Base-by-base conservation (phyloP, 2,888 invertebrate genomes). In the Cacoxenus indagator region DNA sequence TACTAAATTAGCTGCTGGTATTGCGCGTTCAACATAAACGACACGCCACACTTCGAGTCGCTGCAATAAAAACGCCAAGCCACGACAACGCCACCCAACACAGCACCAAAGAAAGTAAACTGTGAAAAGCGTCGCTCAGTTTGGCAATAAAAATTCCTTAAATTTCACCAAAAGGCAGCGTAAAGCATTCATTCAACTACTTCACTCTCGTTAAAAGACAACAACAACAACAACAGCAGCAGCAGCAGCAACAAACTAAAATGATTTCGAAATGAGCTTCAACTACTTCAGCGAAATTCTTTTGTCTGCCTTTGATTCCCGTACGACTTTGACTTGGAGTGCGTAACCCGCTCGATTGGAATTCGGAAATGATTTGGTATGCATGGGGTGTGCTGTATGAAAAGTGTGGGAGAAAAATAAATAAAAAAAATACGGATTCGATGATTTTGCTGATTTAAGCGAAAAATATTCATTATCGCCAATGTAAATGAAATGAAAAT, bases 111-210 rank as follows among this genome's bases (percentile, higher is more conserved):
- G 27, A 55, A 26, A 57, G 14, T 27, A 57, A 37, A 11, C 37
- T n/a, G 45, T 0, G 11, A 43, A 3, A 43, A 4, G 71, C 73
- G 69, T 71, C 70, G 71, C 72, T 71, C 70, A 69, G 69, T 65
- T 64, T 65, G 73, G 71, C 70, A 75, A 70, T 75, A 75, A 73
- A 75, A 71, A 73, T 75, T 73, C 72, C 68, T 71, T 65, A 69
- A 72, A 75, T 73, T 70, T 71, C 72, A 67, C 64, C 65, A 72
- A 62, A 67, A 71, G 70, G 55, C 70, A 70, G 64, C 43, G 45
- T 27, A 14, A 54, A 31, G 55, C 27, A 55, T 19, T 55, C n/a
- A 55, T 55, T 26, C 55, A 27, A 55, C 55, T 27, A 24, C 51
- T 51, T 51, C 22, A 51, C 51, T 17, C 9, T 51, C n/a, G 51